phyloP scores from a whole-genome alignment of 2,113 vertebrate species.

The Ammodramus savannarum region DNA sequence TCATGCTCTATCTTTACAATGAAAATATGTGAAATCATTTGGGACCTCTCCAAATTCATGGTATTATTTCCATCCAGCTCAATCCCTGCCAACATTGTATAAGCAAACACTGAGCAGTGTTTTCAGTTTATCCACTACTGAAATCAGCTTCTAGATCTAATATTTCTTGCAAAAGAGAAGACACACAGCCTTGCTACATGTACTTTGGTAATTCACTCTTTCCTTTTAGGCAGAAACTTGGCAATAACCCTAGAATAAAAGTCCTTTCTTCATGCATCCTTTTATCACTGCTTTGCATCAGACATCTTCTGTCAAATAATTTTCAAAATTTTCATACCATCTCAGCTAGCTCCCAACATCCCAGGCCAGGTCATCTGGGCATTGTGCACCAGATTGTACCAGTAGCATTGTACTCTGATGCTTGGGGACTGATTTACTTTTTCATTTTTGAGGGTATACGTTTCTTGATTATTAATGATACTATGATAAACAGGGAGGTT shows the following conservation, averaged over 20 bases:
- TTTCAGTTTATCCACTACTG: not conserved
- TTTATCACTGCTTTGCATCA: not conserved
- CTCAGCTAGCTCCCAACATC: not conserved
- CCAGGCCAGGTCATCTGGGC: not conserved
- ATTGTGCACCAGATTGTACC: not conserved
- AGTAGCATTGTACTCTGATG: not conserved
- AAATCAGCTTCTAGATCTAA: conserved; percentile 31
- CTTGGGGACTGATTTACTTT: not conserved
- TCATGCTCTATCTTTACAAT: not conserved
- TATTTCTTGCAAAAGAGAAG: conserved; percentile 31
- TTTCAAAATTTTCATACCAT: not conserved
- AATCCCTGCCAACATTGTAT: not conserved
- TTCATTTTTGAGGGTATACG: not conserved
- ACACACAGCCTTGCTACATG: not conserved
- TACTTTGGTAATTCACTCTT: not conserved
- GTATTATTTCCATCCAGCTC: not conserved
- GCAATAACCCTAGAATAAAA: not conserved
- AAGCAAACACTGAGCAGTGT: not conserved
- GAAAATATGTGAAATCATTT: not conserved
- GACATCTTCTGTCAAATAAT: not conserved
- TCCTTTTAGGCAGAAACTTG: not conserved
- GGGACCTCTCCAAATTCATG: not conserved
- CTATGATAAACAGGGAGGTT: conserved; percentile 17
- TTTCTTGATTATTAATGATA: conserved; percentile 45
- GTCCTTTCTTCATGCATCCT: not conserved